Base-by-base conservation (phyloP, 64 coral and sea anemone species). In the Acropora tenuis region DNA sequence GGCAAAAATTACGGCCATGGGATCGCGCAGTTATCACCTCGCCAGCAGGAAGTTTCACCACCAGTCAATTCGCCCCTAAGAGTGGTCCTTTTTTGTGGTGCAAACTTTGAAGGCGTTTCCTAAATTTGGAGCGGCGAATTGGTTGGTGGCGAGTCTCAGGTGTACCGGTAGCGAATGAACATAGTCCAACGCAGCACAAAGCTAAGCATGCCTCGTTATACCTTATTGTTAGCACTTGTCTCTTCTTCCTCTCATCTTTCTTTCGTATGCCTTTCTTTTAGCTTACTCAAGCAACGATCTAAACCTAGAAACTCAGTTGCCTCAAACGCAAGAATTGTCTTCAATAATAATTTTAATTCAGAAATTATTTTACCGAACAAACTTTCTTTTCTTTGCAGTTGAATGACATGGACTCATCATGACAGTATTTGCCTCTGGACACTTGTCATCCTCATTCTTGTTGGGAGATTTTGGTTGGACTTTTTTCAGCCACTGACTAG, bases 361-460 rank as follows among this genome's bases (percentile, higher is more conserved):
- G 10, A 55, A 55, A 10, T 68, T 16, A 41, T 7, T 57, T 63
- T 90, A 96, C 95, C 89, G 93, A n/a, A 82, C 74, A 66, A 93
- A 94, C 57, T 96, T 96, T 12, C 86, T 72, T 63, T 96, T 96
- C 84, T 96, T 96, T 42, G 90, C 94, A 8, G 95, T 92, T 82
- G 95, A 96, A 83, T 96, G 92, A 65, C 71, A 69, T 30, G 59
- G 76, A 16, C 66, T 84, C 60, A 84, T 67, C 16, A 15, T 9
- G 12, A n/a, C 60, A 47, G 52, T 46, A 75, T 19, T 79, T 0
- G 55, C 40, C 7, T 93, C 92, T 41, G 80, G 43, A 74, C 69
- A 90, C 43, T 43, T 15, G 4, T 65, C 53, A 3, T 78, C 67
- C 16, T 90, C 72, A 40, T 71, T 49, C 20, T 72, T 58, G 19